Evolutionary conservation across 30 jellyfish, hydroid and myxozoan genomes (phyloP), one percentile per base, ranked within the genome.

Genomic region (Clytia hemisphaerica): DNA sequence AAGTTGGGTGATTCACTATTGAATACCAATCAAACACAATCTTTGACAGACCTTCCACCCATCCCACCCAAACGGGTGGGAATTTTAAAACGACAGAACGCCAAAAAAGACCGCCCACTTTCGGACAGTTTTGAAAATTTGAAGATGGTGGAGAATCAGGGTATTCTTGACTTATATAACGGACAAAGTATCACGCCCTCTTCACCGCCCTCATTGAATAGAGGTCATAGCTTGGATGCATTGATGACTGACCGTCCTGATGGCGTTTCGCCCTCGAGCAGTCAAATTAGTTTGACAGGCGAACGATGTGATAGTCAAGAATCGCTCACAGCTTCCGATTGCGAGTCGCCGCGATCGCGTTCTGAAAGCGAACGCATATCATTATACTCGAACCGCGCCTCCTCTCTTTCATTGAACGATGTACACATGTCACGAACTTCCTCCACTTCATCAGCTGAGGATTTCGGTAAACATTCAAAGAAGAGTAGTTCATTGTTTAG

Each of bases 51-150:
- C 15, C 25, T 37, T 16, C 70, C 64, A 14, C 63, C 64, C 67
- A 34, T 37, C 16, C 65, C 64, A 14, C 93, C 91, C n/a, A 50
- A 71, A 44, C 78, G 59, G 24, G 90, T 77, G 25, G 85, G 70
- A 27, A 37, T 35, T 32, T 58, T 77, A 30, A 81, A 86, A 15
- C 61, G 58, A 73, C 82, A 79, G 18, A 75, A 67, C 26, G 26
- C 53, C 70, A 88, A 88, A 51, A 78, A 88, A 40, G 97, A 88
- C 68, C 66, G 97, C 54, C 97, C 97, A 53, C 67, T 88, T 46
- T 88, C 97, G 16, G 97, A 88, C 63, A 88, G 93, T 64, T 88
- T 72, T 48, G 97, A 88, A 63, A 88, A 88, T 59, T 57, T 88
- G 50, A 75, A 77, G 49, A 79, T 54, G 92, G 71, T 88, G 24